A percentile compares a stretch with the other conserved stretches of the same genome.
phyloP scores from a whole-genome alignment of 2,888 invertebrate genomes.

The Pegoplata infirma region DNA sequence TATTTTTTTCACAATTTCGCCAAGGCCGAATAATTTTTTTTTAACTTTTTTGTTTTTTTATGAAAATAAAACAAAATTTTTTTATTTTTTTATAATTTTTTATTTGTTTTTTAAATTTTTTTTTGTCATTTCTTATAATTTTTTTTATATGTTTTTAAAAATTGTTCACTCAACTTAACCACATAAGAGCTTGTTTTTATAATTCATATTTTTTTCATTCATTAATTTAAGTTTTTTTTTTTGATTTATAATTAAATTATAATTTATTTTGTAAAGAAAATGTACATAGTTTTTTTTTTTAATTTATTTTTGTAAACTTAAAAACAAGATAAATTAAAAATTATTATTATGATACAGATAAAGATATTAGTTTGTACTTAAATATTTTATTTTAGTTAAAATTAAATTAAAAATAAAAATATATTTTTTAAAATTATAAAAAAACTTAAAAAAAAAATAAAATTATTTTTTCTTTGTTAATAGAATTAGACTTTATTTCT shows the following conservation, averaged over 20 bases:
- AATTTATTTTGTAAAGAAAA: conserved; percentile 54
- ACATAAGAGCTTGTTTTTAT: conserved; percentile 58
- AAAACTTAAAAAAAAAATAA: conserved; percentile 12
- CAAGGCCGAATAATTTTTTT: no score
- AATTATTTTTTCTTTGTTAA: conserved; percentile 4
- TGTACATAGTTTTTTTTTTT: conserved; percentile 53
- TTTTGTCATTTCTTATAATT: conserved; percentile 59
- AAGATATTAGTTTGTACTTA: conserved; percentile 64
- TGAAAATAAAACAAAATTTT: not conserved
- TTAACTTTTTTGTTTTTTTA: no score
- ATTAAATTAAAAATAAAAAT: conserved; percentile 21
- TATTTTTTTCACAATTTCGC: no score
- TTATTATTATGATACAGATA: conserved; percentile 54
- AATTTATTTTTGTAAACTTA: conserved; percentile 22
- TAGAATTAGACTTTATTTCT: conserved; percentile 35
- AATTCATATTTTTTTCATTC: conserved; percentile 43
- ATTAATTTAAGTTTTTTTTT: conserved; percentile 21
- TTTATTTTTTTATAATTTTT: conserved; percentile 56
- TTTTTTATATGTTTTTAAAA: conserved; percentile 61
- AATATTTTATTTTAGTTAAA: conserved; percentile 46
- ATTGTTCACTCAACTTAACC: conserved; percentile 62
- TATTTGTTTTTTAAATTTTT: conserved; percentile 47
- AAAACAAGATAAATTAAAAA: conserved; percentile 39
- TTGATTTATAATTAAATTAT: conserved; percentile 60
- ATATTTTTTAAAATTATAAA: no score